Base-by-base conservation (phyloP, 2,113 vertebrate species). In the Turnix velox region DNA sequence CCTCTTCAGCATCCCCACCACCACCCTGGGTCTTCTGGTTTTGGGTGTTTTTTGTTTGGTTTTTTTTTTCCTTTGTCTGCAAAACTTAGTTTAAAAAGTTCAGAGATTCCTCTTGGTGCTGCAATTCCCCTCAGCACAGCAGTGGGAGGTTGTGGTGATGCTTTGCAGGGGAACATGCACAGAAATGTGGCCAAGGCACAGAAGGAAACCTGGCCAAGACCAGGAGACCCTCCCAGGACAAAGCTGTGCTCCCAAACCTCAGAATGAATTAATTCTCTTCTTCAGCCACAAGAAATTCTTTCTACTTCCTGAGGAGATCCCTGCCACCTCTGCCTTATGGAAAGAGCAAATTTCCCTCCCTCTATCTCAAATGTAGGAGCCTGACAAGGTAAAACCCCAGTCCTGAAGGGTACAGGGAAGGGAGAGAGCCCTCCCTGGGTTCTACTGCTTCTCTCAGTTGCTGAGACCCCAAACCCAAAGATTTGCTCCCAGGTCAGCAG, bases 201-300 rank as follows among this genome's bases (percentile, higher is more conserved):
- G 42, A 68, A 25, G 12, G 57, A 78, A 79, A 42, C 7, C 7
- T 61, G 20, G 9, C 51, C 4, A 3, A 88, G 25, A 31, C 6
- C 1, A 4, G 39, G 52, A 49, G 10, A 28, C 5, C 43, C 0
- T 0, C 35, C 46, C 2, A 0, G 17, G 37, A 16, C 23, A 72
- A 11, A 43, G 52, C 54, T 42, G 46, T 2, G 1, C 15, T 58
- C 14, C 51, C 63, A 35, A 66, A 31, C 25, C 51, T 13, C 67
- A 67, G 31, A 20, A 54, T 40, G 57, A 7, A 75, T 9, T 24
- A 48, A 27, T 61, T 58, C 12, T 39, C n/a, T 2, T 52, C 52
- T 35, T 37, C 51, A 66, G 23, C 8, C 33, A 37, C 45, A 77
- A 18, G 25, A 55, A 88, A 30, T 73, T 4, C 40, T 59, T 94